Percentiles rank a stretch among this genome's conserved stretches.
Conservation (phyloP, 2,888 invertebrate genomes). For the Vesta saturnalis region DNA sequence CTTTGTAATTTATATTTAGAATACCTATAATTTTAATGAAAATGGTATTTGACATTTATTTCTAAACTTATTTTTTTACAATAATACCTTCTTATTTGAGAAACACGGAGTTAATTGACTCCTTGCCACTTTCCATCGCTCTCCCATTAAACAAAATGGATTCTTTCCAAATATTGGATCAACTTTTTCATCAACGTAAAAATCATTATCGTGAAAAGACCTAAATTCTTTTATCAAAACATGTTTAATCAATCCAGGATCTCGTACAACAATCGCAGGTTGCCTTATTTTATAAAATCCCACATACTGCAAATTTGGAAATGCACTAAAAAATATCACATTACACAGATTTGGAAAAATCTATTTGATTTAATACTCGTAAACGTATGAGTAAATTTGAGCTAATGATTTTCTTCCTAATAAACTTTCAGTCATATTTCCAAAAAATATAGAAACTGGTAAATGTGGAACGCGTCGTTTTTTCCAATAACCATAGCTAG, state of each 20-base stretch:
- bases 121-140: constrained; percentile 64
- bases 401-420: constrained; percentile 22
- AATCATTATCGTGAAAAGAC: constrained; percentile 58
- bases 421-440: constrained; percentile 29
- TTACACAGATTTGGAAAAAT: background rate
- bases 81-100: constrained; percentile 63
- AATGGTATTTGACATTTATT: too few relatives aligned
- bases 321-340: constrained; percentile 44
- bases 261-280: constrained; percentile 54
- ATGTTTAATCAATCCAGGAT: constrained; percentile 55
- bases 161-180: constrained; percentile 64
- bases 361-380: constrained; percentile 35
- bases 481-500: constrained; percentile 33
- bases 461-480: constrained; percentile 25
- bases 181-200: constrained; percentile 55
- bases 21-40: too few relatives aligned
- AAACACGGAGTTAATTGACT: constrained; percentile 64
- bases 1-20: too few relatives aligned
- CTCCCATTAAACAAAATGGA: constrained; percentile 62
- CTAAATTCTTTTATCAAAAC: constrained; percentile 56
- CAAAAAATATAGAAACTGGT: constrained; percentile 22
- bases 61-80: background rate
- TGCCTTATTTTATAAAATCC: constrained; percentile 54
- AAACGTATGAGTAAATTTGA: constrained; percentile 33
- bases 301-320: constrained; percentile 52